A percentile compares a stretch with the other conserved stretches of the same genome.
These are phyloP conservation scores for Nyctibius grandis DNA, from an alignment of 2,797 vertebrate genomes.

Conservation along the genomic window DNA sequence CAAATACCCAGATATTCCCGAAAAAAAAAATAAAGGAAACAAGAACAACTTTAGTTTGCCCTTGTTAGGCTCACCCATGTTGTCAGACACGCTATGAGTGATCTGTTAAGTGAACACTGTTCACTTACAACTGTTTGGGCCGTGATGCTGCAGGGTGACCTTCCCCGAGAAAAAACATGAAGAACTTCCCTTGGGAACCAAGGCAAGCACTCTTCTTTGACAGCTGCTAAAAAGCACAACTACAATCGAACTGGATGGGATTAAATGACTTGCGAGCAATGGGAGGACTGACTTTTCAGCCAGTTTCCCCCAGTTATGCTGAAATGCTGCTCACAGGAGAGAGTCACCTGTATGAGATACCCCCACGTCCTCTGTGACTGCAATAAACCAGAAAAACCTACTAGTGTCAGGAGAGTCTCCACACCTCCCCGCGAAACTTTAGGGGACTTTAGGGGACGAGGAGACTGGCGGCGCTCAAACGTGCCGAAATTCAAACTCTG, in stretches of 20 bases:
- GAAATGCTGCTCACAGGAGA: not conserved
- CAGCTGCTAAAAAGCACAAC: not conserved
- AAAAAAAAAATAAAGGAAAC: not conserved
- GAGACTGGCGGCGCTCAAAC: accelerated
- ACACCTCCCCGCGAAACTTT: accelerated
- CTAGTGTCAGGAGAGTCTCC: not conserved
- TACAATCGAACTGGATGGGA: not conserved
- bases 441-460: not conserved
- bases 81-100: accelerated
- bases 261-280: not conserved
- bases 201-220: not conserved
- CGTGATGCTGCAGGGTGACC: accelerated
- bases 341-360: not conserved
- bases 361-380: not conserved
- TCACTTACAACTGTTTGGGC: not conserved
- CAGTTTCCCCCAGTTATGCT: not conserved
- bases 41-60: not conserved
- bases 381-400: not conserved
- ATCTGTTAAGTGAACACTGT: not conserved
- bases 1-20: not conserved
- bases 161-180: not conserved
- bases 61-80: accelerated
- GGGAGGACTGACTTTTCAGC: not conserved
- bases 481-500: not conserved
- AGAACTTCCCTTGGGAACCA: not conserved